These are phyloP conservation scores for Melanotaenia duboulayi DNA, from an alignment of 2,113 vertebrate species.

Conservation along the genomic window DNA sequence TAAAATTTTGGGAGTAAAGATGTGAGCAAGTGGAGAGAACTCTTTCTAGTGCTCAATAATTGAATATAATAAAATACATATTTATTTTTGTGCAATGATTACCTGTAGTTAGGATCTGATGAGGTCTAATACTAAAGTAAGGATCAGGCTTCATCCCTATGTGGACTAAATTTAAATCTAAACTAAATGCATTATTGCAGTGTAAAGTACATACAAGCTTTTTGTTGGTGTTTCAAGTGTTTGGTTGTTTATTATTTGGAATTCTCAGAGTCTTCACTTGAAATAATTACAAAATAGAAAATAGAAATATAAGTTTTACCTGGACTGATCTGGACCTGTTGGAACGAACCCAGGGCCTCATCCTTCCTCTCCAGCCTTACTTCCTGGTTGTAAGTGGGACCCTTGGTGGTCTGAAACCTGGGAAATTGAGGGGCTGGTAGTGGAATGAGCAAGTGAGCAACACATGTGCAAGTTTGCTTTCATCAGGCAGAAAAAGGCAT, in stretches of 20 bases:
- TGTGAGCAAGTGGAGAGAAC: not conserved
- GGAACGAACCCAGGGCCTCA: conserved; percentile 76
- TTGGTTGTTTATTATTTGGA: not conserved
- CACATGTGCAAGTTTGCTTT: not conserved
- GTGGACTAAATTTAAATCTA: no score
- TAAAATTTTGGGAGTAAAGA: not conserved
- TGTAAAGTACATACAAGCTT: not conserved
- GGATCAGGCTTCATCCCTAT: no score
- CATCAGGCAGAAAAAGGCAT: conserved; percentile 13
- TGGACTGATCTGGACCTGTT: conserved; percentile 72
- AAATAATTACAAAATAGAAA: not conserved
- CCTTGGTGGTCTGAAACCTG: conserved; percentile 5
- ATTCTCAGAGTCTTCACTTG: not conserved
- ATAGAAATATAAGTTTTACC: conserved; percentile 54
- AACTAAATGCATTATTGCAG: no score
- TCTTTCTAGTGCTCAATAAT: not conserved
- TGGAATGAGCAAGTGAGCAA: no score
- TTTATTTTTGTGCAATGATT: not conserved
- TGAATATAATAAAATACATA: not conserved
- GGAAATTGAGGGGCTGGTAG: not conserved
- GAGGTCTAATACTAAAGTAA: no score
- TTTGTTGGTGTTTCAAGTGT: not conserved
- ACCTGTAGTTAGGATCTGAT: not conserved
- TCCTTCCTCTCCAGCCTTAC: conserved; percentile 34
- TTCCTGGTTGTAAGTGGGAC: conserved; percentile 14